Conservation (phyloP, 2,888 invertebrate genomes). For the Pristionchus mayeri region DNA sequence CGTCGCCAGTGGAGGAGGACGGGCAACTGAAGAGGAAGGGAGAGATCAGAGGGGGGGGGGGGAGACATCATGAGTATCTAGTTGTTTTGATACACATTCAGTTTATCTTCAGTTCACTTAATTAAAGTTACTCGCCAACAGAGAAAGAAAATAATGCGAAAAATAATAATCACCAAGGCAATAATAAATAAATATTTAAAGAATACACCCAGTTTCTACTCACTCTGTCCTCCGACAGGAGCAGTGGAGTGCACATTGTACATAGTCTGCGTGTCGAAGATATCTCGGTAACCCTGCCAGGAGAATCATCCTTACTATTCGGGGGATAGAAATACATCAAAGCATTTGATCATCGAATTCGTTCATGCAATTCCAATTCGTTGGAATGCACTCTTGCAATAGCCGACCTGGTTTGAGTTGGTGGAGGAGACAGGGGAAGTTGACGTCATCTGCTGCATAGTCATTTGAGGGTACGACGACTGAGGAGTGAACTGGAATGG, state of each 20-base stretch:
- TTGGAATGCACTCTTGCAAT: too few species aligned
- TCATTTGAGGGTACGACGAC: neutral
- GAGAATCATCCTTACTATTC: neutral
- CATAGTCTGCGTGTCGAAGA: neutral
- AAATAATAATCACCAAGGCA: too few species aligned
- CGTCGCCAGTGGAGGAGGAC: neutral
- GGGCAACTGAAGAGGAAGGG: too few species aligned
- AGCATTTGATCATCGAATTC: too few species aligned
- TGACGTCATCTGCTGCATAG: neutral
- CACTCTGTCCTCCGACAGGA: neutral
- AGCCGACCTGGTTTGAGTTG: neutral
- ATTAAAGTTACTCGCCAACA: too few species aligned
- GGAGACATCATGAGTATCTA: too few species aligned
- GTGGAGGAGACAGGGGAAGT: neutral
- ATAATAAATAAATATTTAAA: neutral
- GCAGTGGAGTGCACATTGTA: neutral
- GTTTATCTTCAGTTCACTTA: too few species aligned
- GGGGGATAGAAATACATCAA: too few species aligned
- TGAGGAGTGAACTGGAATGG: neutral
- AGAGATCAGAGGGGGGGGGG: too few species aligned
- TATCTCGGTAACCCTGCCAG: slow-evolving; percentile 25
- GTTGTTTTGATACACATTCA: too few species aligned
- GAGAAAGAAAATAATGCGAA: too few species aligned
- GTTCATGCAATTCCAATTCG: too few species aligned
- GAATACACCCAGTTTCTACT: neutral